Evolutionary conservation across 2,797 vertebrate genomes (phyloP).

Genomic region (Gephyroberyx darwinii): DNA sequence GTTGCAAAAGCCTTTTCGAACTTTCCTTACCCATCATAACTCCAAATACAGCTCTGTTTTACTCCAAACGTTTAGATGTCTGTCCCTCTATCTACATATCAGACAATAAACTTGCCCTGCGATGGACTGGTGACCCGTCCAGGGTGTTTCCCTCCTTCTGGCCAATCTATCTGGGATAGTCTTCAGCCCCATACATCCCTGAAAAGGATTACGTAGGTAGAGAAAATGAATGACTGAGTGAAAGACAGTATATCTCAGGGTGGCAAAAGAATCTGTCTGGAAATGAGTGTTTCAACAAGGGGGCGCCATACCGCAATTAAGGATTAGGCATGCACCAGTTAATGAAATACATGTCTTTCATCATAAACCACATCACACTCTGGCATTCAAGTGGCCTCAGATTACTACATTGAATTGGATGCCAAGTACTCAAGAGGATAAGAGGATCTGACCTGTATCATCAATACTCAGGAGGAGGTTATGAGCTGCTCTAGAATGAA

Average conservation of each 20-base stretch:
- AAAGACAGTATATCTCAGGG: neutral
- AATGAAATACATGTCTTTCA: neutral
- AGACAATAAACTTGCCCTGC: neutral
- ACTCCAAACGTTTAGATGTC: no score
- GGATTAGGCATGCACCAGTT: neutral
- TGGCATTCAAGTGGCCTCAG: conserved; percentile 15
- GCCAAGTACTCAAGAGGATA: conserved; percentile 62
- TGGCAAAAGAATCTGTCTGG: neutral
- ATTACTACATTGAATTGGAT: conserved; percentile 61
- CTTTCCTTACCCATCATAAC: no score
- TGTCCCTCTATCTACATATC: neutral
- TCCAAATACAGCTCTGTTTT: no score
- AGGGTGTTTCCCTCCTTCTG: neutral
- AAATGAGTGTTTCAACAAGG: conserved; percentile 22
- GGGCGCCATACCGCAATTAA: conserved; percentile 35
- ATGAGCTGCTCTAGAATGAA: neutral
- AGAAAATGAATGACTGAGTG: neutral
- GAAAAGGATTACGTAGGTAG: neutral
- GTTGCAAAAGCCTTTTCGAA: no score
- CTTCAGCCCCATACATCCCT: neutral
- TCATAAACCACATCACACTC: neutral
- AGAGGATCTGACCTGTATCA: conserved; percentile 68
- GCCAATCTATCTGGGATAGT: neutral
- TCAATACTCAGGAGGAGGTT: conserved; percentile 73
- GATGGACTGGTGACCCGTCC: no score